phyloP scores from a whole-genome alignment of 2,888 invertebrate species.

The Cosmia pyralina region DNA sequence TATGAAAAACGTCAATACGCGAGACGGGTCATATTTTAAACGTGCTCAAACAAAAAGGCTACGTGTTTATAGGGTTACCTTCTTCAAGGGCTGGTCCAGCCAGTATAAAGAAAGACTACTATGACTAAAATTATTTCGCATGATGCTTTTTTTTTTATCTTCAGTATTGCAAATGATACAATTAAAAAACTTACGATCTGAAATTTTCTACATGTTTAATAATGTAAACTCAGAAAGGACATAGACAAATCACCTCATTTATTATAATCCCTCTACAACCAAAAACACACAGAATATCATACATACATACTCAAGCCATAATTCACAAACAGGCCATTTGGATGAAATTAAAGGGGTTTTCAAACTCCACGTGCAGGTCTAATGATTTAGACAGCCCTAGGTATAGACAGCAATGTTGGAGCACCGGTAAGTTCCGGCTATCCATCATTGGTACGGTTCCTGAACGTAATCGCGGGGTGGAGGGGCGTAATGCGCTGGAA shows the following conservation, averaged over 20 bases:
- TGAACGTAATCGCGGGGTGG: slow-evolving; percentile 76
- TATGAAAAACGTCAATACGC: slow-evolving; percentile 63
- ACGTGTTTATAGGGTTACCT: slow-evolving; percentile 36
- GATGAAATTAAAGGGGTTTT: slow-evolving; percentile 50
- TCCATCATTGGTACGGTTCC: slow-evolving; percentile 82
- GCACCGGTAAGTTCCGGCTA: slow-evolving; percentile 78
- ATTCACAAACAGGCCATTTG: slow-evolving; percentile 42
- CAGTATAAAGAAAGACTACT: background rate
- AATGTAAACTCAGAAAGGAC: background rate
- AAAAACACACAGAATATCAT: slow-evolving; percentile 33
- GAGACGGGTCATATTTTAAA: slow-evolving; percentile 65
- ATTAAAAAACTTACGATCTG: background rate
- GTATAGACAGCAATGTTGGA: slow-evolving; percentile 59
- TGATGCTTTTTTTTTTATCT: background rate
- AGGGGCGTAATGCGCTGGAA: slow-evolving; percentile 64
- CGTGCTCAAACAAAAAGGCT: slow-evolving; percentile 58
- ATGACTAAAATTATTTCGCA: background rate
- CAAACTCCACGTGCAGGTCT: slow-evolving; percentile 28
- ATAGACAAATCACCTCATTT: slow-evolving; percentile 33
- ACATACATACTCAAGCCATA: slow-evolving; percentile 30
- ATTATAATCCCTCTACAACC: slow-evolving; percentile 4
- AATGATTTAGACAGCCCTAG: slow-evolving; percentile 58
- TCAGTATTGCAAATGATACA: background rate
- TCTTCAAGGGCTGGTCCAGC: no score
- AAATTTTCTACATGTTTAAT: background rate